Evolutionary conservation across 2,888 invertebrate species (phyloP).

Genomic region (Osedax fenrisi): DNA sequence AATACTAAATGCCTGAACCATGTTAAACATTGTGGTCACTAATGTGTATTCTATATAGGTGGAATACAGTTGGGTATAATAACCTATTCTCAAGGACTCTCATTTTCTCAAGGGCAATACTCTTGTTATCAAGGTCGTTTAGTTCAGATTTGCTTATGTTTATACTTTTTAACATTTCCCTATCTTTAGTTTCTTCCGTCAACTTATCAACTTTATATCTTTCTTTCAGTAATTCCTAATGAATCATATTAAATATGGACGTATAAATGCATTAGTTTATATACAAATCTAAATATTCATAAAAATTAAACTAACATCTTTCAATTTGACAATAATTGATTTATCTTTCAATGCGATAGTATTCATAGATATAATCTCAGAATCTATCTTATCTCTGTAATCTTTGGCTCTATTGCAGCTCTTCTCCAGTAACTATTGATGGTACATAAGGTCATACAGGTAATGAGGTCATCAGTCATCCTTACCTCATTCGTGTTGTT

Average conservation of each 20-base stretch:
- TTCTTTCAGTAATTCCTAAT: not conserved
- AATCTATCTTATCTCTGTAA: not conserved
- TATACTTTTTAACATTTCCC: too few species aligned
- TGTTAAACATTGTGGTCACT: too few species aligned
- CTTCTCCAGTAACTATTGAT: not conserved
- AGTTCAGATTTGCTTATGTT: too few species aligned
- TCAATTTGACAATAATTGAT: not conserved
- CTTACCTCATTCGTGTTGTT: too few species aligned
- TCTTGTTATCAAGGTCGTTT: too few species aligned
- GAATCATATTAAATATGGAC: not conserved
- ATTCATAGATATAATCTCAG: not conserved
- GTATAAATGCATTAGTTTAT: not conserved
- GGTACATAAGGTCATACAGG: too few species aligned
- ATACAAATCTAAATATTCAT: not conserved
- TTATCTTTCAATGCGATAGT: not conserved
- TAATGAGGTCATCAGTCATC: too few species aligned
- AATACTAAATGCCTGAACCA: too few species aligned
- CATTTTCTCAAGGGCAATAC: too few species aligned
- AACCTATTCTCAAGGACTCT: too few species aligned
- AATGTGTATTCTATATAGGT: too few species aligned
- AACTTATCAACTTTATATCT: not conserved
- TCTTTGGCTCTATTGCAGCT: not conserved
- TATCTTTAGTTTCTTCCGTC: not conserved
- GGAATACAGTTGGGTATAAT: too few species aligned
- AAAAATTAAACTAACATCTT: not conserved